A percentile compares a stretch with the other conserved stretches of the same genome.
These are phyloP conservation scores for Chrysina gloriosa DNA, from an alignment of 2,888 invertebrate genomes.

Conservation along the genomic window DNA sequence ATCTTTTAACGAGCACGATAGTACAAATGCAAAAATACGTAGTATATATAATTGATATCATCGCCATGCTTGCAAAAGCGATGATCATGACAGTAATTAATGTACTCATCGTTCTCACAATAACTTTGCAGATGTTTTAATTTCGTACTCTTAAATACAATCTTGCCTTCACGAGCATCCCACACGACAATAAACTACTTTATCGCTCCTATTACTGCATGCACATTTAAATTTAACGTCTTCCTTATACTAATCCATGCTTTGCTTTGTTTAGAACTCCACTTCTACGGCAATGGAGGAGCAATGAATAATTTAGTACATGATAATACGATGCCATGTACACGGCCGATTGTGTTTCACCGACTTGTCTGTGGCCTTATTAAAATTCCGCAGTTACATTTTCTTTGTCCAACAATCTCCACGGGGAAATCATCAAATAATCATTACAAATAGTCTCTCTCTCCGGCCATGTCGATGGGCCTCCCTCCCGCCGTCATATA, in stretches of 20 bases:
- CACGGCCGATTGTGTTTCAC: slow-evolving; percentile 16
- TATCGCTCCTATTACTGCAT: background rate
- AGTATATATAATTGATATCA: too few species aligned
- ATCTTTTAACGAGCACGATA: too few species aligned
- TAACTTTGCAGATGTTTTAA: too few species aligned
- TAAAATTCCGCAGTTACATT: slow-evolving; percentile 30
- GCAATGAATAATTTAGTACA: slow-evolving; percentile 32
- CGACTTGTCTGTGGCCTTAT: slow-evolving; percentile 7
- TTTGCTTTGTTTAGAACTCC: background rate
- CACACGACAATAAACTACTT: background rate
- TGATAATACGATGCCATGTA: slow-evolving; percentile 10
- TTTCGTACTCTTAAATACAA: too few species aligned
- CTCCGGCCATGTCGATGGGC: background rate
- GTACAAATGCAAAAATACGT: too few species aligned
- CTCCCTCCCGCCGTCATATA: slow-evolving; percentile 13
- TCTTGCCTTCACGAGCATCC: too few species aligned
- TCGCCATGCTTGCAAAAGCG: too few species aligned
- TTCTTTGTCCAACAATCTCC: slow-evolving; percentile 34
- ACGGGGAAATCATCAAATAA: slow-evolving; percentile 40
- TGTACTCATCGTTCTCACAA: too few species aligned
- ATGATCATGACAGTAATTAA: too few species aligned
- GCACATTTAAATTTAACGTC: background rate
- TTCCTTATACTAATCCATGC: background rate
- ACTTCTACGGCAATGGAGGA: slow-evolving; percentile 1
- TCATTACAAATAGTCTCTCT: slow-evolving; percentile 35